Base-by-base conservation (phyloP, 2,797 vertebrate genomes). In the Tapirus indicus region DNA sequence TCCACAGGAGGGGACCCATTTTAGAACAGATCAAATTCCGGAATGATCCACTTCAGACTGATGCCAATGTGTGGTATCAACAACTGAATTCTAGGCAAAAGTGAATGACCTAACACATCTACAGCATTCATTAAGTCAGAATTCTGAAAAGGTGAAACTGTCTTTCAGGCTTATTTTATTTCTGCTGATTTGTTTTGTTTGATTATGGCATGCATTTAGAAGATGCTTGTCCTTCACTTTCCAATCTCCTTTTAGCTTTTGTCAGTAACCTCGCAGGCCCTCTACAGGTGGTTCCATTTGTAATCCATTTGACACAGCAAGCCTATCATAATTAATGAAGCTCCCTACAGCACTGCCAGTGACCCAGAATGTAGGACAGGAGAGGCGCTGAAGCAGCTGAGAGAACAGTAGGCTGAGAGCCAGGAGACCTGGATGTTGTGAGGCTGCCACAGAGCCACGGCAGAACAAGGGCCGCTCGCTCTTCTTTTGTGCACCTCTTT, bases 221-320 rank as follows among this genome's bases (percentile, higher is more conserved):
- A 97, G 83, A 90, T 23, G 77, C 75, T 95, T 60, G 95, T 68
- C 78, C 97, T 97, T 97, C 64, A 77, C 69, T 96, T 92, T 69
- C 92, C 54, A 85, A 13, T 91, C 92, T 97, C 89, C 95, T 98
- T 72, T 80, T 44, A 97, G 94, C 91, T 60, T 97, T 94, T 97
- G 94, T 97, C 75, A 52, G 93, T 94, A 75, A 96, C 97, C 96
- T 97, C 95, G 96, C 0, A 29, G 94, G 97, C 64, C 96, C 96
- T 60, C 97, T 92, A 97, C 95, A 97, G 97, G 98, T 97, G 93
- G 91, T 87, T 96, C 94, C 94, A 97, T 98, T 98, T 98, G 96
- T 97, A 97, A 98, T 98, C 94, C 94, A 97, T 97, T 97, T 95
- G 94, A 96, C 97, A 98, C 97, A 98, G 97, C 96, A 84, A 97